Percentiles rank a stretch among this genome's conserved stretches.
Conservation (phyloP, 1,140 invertebrate genomes). For the Solen grandis region DNA sequence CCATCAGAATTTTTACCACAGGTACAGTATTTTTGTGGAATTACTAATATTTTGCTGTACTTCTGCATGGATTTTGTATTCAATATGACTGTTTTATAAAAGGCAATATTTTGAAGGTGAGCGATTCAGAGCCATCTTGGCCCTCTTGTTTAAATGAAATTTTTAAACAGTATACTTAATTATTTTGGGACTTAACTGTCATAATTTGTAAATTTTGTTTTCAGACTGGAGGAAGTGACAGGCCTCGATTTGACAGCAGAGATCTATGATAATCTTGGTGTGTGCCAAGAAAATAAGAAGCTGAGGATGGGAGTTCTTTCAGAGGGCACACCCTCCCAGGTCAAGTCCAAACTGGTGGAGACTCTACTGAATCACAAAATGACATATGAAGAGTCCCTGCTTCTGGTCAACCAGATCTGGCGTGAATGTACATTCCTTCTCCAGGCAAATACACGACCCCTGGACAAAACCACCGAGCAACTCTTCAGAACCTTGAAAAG, state of each 20-base stretch:
- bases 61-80: no score
- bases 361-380: slow-evolving; percentile 79
- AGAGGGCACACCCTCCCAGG: slow-evolving; percentile 77
- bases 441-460: slow-evolving; percentile 48
- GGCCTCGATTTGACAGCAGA: slow-evolving; percentile 67
- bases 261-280: slow-evolving; percentile 78
- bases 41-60: no score
- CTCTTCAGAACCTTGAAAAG: slow-evolving; percentile 77
- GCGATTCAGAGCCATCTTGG: no score
- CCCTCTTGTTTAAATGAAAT: no score
- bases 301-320: slow-evolving; percentile 80
- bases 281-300: slow-evolving; percentile 65
- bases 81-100: no score
- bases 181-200: no score
- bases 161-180: no score
- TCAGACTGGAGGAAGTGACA: slow-evolving; percentile 72
- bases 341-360: slow-evolving; percentile 74
- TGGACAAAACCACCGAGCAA: slow-evolving; percentile 62
- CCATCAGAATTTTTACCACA: no score
- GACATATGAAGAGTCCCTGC: slow-evolving; percentile 70
- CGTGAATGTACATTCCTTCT: slow-evolving; percentile 65
- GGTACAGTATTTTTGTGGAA: no score
- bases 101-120: no score
- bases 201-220: slow-evolving; percentile 25
- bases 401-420: slow-evolving; percentile 71